These are phyloP conservation scores for Falco cherrug DNA, from an alignment of 2,797 vertebrate genomes.

Conservation along the genomic window DNA sequence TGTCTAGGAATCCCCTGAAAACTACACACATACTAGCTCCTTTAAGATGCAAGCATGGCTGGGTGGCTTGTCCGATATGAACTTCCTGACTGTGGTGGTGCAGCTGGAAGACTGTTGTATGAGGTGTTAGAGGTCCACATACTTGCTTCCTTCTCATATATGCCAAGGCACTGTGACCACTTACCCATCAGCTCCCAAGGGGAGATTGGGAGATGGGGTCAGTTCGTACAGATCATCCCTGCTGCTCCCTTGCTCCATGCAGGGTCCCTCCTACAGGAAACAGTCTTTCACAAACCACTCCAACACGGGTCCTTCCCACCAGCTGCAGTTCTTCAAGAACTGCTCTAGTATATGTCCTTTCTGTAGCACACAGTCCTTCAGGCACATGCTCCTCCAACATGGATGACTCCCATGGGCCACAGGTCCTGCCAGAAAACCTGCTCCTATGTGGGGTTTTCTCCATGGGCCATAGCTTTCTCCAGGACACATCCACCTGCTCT, in stretches of 20 bases:
- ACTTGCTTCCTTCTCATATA: not conserved
- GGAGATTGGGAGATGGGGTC: not conserved
- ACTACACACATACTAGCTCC: not conserved
- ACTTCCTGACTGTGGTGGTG: not conserved
- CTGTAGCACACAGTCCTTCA: not conserved
- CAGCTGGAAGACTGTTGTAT: not conserved
- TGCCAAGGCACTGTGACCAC: not conserved
- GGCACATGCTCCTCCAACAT: not conserved
- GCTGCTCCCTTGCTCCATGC: not conserved
- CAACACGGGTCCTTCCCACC: not conserved
- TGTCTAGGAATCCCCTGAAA: not conserved
- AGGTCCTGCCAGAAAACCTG: not conserved
- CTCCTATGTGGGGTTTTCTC: not conserved
- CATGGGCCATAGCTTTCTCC: not conserved
- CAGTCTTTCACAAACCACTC: not conserved
- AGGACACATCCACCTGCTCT: not conserved
- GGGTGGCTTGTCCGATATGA: not conserved
- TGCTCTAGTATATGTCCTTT: not conserved
- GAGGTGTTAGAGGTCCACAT: fast-evolving
- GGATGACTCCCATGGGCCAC: no score
- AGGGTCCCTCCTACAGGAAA: not conserved
- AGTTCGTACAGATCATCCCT: not conserved
- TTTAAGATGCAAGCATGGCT: not conserved
- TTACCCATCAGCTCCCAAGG: not conserved
- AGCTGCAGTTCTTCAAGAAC: not conserved